Conservation (phyloP, 1,140 invertebrate genomes). For the Bathynomus jamesi region DNA sequence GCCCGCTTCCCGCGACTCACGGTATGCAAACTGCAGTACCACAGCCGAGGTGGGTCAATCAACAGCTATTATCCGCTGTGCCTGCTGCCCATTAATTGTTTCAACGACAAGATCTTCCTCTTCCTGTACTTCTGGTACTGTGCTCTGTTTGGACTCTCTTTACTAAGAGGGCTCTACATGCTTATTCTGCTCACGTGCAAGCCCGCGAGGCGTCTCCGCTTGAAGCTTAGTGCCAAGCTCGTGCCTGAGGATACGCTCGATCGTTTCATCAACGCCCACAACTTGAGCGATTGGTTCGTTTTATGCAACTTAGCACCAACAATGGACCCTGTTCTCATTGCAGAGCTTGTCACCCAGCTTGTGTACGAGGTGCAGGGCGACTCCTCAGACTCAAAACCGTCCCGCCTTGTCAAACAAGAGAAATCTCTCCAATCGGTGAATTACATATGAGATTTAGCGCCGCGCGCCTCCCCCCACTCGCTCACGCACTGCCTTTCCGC, state of each 20-base stretch:
- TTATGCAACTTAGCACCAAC: conserved; percentile 35
- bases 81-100: conserved; percentile 36
- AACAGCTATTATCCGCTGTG: conserved; percentile 37
- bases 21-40: conserved; percentile 36
- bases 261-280: conserved; percentile 37
- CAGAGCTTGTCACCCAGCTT: conserved; percentile 36
- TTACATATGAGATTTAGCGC: conserved; percentile 38
- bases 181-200: conserved; percentile 35
- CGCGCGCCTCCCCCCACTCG: conserved; percentile 37
- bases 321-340: conserved; percentile 37
- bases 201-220: conserved; percentile 31
- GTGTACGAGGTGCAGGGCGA: conserved; percentile 37
- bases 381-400: conserved; percentile 34
- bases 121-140: conserved; percentile 38
- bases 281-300: conserved; percentile 37
- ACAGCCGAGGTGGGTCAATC: conserved; percentile 35
- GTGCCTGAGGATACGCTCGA: conserved; percentile 36
- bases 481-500: conserved; percentile 37
- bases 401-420: conserved; percentile 36
- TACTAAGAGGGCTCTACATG: conserved; percentile 35
- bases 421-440: conserved; percentile 38
- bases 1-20: conserved; percentile 35
- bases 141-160: conserved; percentile 33
- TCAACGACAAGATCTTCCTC: conserved; percentile 36
- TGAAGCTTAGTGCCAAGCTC: conserved; percentile 36